A percentile compares a stretch with the other conserved stretches of the same genome.
Conservation (phyloP, 1,140 invertebrate species). For the Onthophagus taurus region DNA sequence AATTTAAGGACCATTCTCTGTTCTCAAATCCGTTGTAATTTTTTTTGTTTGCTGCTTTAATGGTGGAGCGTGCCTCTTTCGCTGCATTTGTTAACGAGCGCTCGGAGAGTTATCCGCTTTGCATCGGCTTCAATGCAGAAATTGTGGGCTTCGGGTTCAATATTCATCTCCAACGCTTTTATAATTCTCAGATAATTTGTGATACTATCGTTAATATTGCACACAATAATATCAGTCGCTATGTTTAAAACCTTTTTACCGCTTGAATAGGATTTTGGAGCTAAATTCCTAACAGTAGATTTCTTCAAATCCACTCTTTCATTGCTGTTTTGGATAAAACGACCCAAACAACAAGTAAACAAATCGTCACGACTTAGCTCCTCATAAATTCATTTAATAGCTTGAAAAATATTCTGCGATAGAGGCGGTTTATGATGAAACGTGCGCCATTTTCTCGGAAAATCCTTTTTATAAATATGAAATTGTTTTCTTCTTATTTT, state of each 20-base stretch:
- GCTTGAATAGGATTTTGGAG: slow-evolving; percentile 1
- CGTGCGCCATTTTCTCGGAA: no score
- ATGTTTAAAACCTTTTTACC: no score
- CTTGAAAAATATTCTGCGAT: no score
- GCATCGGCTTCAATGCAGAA: not conserved
- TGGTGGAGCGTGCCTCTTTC: not conserved
- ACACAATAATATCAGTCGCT: not conserved
- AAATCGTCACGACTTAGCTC: no score
- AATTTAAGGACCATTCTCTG: no score
- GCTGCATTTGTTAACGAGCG: not conserved
- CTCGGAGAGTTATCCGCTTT: not conserved
- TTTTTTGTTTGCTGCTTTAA: not conserved
- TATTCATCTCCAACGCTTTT: not conserved
- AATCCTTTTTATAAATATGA: no score
- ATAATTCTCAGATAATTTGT: not conserved
- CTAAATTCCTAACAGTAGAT: not conserved
- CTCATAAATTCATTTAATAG: no score
- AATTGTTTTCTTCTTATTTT: no score
- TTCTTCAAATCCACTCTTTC: no score
- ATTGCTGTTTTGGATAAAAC: no score
- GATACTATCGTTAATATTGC: not conserved
- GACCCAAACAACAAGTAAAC: no score
- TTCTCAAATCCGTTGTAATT: not conserved
- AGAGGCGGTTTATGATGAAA: no score
- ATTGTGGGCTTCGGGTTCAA: not conserved